Conservation (phyloP, 2,888 invertebrate species). For the Campopleginae sp. region DNA sequence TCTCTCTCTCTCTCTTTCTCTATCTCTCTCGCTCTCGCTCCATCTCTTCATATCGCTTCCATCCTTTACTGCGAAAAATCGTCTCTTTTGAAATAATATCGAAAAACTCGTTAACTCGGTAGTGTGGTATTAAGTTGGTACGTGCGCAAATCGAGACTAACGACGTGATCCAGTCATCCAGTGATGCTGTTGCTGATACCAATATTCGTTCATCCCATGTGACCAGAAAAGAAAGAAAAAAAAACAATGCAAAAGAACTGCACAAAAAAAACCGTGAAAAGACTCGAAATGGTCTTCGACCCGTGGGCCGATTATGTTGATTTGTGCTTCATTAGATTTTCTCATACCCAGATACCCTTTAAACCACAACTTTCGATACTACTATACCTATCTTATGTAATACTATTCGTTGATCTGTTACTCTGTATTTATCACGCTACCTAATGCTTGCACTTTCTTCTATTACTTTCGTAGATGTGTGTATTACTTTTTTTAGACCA, state of each 20-base stretch:
- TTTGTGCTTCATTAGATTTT: conserved; percentile 65
- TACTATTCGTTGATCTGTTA: conserved; percentile 53
- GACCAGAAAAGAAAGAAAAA: conserved; percentile 41
- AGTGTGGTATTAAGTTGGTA: conserved; percentile 31
- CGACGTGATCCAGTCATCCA: conserved; percentile 27
- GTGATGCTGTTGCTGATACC: conserved; percentile 42
- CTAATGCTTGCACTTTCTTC: conserved; percentile 79
- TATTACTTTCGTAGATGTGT: conserved; percentile 71
- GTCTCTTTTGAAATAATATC: conserved; percentile 20
- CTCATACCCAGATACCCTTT: conserved; percentile 47
- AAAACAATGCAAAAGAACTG: conserved; percentile 1
- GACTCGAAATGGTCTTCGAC: conserved; percentile 56
- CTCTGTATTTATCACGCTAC: conserved; percentile 66
- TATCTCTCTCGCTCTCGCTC: not conserved
- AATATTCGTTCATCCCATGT: conserved; percentile 47
- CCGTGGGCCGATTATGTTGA: conserved; percentile 53
- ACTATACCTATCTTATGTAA: conserved; percentile 40
- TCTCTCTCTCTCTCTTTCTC: not conserved
- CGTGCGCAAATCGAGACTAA: conserved; percentile 43
- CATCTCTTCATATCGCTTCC: conserved; percentile 1
- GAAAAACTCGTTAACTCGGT: conserved; percentile 3
- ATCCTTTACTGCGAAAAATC: conserved; percentile 39
- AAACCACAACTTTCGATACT: conserved; percentile 53
- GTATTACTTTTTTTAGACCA: conserved; percentile 85
- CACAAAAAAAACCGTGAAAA: conserved; percentile 19